Evolutionary conservation across 1,140 invertebrate species (phyloP).

Genomic region (Aphidius gifuensis): DNA sequence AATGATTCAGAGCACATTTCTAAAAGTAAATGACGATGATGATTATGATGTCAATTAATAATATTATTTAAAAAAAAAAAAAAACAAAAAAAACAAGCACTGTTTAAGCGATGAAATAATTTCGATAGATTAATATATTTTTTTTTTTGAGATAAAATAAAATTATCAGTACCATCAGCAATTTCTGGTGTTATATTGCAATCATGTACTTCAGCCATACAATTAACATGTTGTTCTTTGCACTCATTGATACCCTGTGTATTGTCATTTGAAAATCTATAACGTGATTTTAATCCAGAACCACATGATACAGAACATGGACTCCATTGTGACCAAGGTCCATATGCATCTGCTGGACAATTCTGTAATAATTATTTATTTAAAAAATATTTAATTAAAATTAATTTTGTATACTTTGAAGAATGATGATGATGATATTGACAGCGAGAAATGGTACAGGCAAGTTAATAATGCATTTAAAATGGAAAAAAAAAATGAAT

Average conservation of each 20-base stretch:
- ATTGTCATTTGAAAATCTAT: constrained; percentile 55
- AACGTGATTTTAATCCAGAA: constrained; percentile 61
- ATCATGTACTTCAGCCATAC: constrained; percentile 48
- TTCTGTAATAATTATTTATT: constrained; percentile 33
- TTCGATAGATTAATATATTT: background rate
- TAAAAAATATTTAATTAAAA: no score
- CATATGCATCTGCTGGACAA: constrained; percentile 47
- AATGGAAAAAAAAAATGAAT: constrained; percentile 7
- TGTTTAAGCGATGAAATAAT: constrained; percentile 1
- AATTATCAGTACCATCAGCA: constrained; percentile 42
- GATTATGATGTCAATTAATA: constrained; percentile 1
- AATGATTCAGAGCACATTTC: constrained; percentile 60
- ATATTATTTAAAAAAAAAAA: background rate
- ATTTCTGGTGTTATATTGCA: constrained; percentile 57
- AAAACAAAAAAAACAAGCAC: background rate
- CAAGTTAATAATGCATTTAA: constrained; percentile 27
- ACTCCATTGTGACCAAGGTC: constrained; percentile 65
- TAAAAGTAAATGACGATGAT: constrained; percentile 32
- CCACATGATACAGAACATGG: constrained; percentile 69
- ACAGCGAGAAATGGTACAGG: constrained; percentile 46
- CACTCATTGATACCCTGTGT: constrained; percentile 39
- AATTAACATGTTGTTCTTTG: constrained; percentile 44
- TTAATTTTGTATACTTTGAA: background rate
- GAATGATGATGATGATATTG: constrained; percentile 31
- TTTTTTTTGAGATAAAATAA: background rate